phyloP scores from a whole-genome alignment of 2,113 vertebrate species.

The Bos taurus region DNA sequence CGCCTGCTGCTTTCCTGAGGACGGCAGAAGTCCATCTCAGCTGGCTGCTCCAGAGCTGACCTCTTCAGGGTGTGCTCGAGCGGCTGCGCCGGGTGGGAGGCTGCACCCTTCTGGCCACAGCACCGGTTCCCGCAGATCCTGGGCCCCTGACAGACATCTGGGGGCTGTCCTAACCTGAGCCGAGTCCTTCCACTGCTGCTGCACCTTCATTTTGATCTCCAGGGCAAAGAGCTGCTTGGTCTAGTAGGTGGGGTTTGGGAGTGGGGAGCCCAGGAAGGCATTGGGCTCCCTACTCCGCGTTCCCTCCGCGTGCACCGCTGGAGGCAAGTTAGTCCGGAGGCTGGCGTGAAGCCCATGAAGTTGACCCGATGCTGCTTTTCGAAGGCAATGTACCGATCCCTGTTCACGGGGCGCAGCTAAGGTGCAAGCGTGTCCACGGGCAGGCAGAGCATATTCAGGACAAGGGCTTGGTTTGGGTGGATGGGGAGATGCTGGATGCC shows the following conservation, averaged over 20 bases:
- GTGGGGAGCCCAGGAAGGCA: constrained; percentile 84
- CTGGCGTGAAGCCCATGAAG: constrained; percentile 86
- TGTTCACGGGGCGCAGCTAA: constrained; percentile 87
- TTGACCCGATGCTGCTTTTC: constrained; percentile 88
- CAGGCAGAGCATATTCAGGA: constrained; percentile 85
- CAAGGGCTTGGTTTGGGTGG: constrained; percentile 74
- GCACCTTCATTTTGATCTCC: constrained; percentile 92
- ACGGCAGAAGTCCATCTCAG: constrained; percentile 79
- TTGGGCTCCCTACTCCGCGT: constrained; percentile 84
- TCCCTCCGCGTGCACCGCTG: constrained; percentile 86
- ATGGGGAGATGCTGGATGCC: constrained; percentile 81
- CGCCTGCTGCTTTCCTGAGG: background rate
- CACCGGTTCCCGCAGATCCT: fast-evolving
- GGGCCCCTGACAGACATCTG: constrained; percentile 6
- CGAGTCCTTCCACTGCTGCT: constrained; percentile 80
- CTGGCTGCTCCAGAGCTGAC: constrained; percentile 79
- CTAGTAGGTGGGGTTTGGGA: constrained; percentile 90
- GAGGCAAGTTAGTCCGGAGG: constrained; percentile 89
- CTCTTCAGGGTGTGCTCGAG: constrained; percentile 85
- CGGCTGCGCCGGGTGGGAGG: constrained; percentile 51
- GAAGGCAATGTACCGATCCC: constrained; percentile 86
- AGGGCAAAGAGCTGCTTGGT: constrained; percentile 91
- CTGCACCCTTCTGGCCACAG: background rate
- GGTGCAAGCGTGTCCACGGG: constrained; percentile 89
- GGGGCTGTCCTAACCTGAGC: constrained; percentile 73